Evolutionary conservation across 2,797 vertebrate species (phyloP).

Genomic region (Cirrhinus molitorella): DNA sequence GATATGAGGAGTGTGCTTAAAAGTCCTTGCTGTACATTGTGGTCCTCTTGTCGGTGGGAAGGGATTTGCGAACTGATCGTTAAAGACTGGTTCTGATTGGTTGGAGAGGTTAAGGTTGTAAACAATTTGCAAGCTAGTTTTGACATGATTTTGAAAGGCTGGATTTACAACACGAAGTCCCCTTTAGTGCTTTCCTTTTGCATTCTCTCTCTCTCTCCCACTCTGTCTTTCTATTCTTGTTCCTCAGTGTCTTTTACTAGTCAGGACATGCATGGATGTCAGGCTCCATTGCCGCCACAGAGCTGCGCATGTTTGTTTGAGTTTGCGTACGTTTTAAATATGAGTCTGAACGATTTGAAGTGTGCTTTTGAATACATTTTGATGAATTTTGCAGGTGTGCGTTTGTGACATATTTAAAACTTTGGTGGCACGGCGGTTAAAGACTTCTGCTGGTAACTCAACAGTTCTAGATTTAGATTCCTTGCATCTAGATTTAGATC

Average conservation of each 20-base stretch:
- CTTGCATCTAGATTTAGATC: too few species aligned
- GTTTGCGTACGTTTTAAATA: slow-evolving; percentile 53
- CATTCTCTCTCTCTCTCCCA: slow-evolving; percentile 18
- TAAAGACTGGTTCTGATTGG: slow-evolving; percentile 43
- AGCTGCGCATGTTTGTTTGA: slow-evolving; percentile 36
- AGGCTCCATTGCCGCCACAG: slow-evolving; percentile 44
- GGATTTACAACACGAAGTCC: slow-evolving; percentile 56
- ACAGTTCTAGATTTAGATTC: not conserved
- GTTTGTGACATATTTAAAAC: not conserved
- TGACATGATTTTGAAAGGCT: slow-evolving; percentile 70
- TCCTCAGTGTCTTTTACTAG: slow-evolving; percentile 56
- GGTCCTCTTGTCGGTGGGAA: not conserved
- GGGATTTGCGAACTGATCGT: not conserved
- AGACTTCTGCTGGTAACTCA: not conserved
- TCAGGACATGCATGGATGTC: slow-evolving; percentile 65
- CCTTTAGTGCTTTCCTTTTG: slow-evolving; percentile 26
- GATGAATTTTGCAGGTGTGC: not conserved
- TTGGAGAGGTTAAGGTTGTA: slow-evolving; percentile 18
- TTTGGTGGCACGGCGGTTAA: not conserved
- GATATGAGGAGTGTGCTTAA: slow-evolving; percentile 22
- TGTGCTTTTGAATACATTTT: not conserved
- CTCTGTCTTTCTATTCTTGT: slow-evolving; percentile 55
- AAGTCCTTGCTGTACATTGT: not conserved
- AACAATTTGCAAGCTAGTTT: slow-evolving; percentile 66
- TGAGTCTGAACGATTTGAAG: not conserved